These are phyloP conservation scores for Papilio elwesi DNA, from an alignment of 2,888 invertebrate genomes.

Conservation along the genomic window DNA sequence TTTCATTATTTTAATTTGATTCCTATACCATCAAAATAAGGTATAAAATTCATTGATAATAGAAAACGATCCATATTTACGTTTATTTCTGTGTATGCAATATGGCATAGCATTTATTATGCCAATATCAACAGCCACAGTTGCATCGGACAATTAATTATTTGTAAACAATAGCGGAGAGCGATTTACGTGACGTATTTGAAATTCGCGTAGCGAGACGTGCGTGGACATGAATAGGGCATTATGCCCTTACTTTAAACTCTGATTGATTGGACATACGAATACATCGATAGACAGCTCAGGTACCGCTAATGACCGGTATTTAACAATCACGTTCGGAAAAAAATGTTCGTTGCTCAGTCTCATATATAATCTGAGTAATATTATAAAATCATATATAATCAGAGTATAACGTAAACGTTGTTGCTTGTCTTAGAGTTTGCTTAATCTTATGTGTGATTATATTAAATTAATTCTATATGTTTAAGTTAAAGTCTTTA, in stretches of 20 bases:
- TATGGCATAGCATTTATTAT: slow-evolving; percentile 77
- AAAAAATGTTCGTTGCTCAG: background rate
- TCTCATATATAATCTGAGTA: no score
- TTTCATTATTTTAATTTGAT: slow-evolving; percentile 13
- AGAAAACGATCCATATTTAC: slow-evolving; percentile 27
- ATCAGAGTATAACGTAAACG: no score
- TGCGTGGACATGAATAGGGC: slow-evolving; percentile 67
- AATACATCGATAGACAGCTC: slow-evolving; percentile 55
- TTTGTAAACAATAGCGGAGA: slow-evolving; percentile 75
- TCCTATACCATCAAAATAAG: background rate
- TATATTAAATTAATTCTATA: no score
- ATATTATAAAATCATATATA: no score
- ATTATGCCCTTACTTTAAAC: slow-evolving; percentile 40
- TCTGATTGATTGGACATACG: slow-evolving; percentile 44
- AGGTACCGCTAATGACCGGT: background rate
- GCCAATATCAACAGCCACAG: slow-evolving; percentile 76
- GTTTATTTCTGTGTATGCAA: slow-evolving; percentile 65
- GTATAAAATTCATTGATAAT: slow-evolving; percentile 20
- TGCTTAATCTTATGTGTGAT: no score
- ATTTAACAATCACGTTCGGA: background rate
- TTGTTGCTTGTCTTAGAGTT: no score
- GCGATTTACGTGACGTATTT: slow-evolving; percentile 55
- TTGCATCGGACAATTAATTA: slow-evolving; percentile 82
- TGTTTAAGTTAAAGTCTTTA: no score
- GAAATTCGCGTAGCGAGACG: slow-evolving; percentile 58